These are phyloP conservation scores for Ifrita kowaldi DNA, from an alignment of 2,113 vertebrate species.

Conservation along the genomic window DNA sequence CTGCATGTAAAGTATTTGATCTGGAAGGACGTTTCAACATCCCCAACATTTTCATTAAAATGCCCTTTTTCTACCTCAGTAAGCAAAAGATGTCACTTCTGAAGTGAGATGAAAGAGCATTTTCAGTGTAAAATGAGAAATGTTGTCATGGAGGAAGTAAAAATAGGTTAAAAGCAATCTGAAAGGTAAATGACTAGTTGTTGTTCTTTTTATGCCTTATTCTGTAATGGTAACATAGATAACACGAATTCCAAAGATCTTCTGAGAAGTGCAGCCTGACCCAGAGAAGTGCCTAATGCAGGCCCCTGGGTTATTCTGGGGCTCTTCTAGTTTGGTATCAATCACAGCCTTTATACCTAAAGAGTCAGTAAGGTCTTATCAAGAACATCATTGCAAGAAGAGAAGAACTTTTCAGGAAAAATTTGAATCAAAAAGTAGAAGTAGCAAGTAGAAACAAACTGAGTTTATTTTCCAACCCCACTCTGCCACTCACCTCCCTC, in stretches of 20 bases:
- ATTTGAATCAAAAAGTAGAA: not conserved
- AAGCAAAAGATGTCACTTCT: not conserved
- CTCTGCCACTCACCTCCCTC: not conserved
- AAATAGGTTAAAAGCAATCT: not conserved
- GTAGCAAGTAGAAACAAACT: not conserved
- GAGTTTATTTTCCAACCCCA: not conserved
- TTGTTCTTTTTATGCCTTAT: not conserved
- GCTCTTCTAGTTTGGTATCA: not conserved
- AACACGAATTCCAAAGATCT: not conserved
- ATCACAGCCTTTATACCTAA: not conserved
- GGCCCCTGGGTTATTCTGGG: not conserved
- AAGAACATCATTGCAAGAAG: not conserved
- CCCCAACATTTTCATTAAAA: not conserved
- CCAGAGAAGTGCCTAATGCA: not conserved
- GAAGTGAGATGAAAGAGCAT: not conserved
- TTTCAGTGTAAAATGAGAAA: not conserved
- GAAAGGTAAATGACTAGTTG: not conserved
- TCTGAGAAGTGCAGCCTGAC: not conserved
- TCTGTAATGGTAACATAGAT: not conserved
- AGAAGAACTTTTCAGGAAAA: not conserved
- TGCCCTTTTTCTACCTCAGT: not conserved
- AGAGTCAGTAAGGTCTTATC: not conserved
- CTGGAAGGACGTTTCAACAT: not conserved
- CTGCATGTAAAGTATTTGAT: not conserved
- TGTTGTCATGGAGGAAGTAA: not conserved